phyloP scores from a whole-genome alignment of 1,140 invertebrate genomes.

The Cotesia vestalis region DNA sequence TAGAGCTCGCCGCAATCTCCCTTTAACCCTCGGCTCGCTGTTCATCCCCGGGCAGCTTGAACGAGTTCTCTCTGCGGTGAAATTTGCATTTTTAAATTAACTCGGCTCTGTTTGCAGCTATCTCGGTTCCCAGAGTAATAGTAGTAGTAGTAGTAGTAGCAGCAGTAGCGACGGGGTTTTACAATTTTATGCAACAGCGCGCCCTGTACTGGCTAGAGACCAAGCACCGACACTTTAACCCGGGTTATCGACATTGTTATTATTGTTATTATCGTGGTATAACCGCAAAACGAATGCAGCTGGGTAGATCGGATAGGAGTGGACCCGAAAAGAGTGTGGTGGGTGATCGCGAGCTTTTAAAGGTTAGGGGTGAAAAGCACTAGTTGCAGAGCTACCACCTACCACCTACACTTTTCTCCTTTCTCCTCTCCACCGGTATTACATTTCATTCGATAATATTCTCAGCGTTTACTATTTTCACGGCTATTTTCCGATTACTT shows the following conservation, averaged over 20 bases:
- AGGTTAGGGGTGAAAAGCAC: too few relatives aligned
- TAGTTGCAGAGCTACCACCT: too few relatives aligned
- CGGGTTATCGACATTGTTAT: slow-evolving; percentile 42
- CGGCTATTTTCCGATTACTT: too few relatives aligned
- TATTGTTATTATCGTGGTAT: slow-evolving; percentile 40
- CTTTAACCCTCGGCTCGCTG: slow-evolving; percentile 21
- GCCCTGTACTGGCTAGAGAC: slow-evolving; percentile 29
- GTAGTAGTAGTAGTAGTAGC: slow-evolving; percentile 22
- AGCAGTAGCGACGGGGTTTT: slow-evolving; percentile 51
- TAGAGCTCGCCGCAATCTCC: slow-evolving; percentile 1
- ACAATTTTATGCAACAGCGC: slow-evolving; percentile 65
- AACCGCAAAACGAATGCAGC: slow-evolving; percentile 32
- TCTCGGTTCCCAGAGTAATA: slow-evolving; percentile 51
- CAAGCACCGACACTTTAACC: slow-evolving; percentile 27
- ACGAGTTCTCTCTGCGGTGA: slow-evolving; percentile 44
- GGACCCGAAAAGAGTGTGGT: neutral
- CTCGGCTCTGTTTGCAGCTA: slow-evolving; percentile 66
- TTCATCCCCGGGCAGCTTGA: slow-evolving; percentile 28
- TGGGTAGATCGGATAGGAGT: slow-evolving; percentile 2
- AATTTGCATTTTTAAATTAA: slow-evolving; percentile 69
- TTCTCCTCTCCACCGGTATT: too few relatives aligned
- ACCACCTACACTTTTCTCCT: too few relatives aligned
- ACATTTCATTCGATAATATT: too few relatives aligned
- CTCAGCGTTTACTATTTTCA: too few relatives aligned
- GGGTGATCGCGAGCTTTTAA: too few relatives aligned